Evolutionary conservation across 2,113 vertebrate genomes (phyloP), one percentile per base, ranked within the genome.

Genomic region (Cinclus cinclus): DNA sequence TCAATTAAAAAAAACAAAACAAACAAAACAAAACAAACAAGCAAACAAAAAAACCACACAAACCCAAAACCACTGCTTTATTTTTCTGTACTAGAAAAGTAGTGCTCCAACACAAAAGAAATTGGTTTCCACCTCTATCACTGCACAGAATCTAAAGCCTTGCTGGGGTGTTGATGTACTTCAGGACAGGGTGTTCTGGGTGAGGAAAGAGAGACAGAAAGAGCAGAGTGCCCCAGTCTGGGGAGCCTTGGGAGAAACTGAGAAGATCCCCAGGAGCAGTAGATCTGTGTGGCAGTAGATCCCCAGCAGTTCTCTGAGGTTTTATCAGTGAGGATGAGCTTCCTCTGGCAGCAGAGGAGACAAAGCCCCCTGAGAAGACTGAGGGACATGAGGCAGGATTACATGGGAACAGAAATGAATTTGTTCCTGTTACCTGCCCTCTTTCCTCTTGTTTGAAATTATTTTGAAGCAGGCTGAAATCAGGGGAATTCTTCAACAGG

Each of bases 391-490:
- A n/a, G n/a, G 16, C 13, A 55, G 39, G 39, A 25, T 67, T 42
- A 17, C 2, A 1, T 0, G 6, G 18, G 33, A 62, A 31, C 25
- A 53, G 59, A 83, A 37, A 19, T 22, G 0, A 59, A n/a, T 46
- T 70, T 70, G 7, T 16, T 68, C 68, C 59, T 60, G 21, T 49
- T 35, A 53, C 31, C 44, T 62, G 12, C 1, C 37, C 5, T 19
- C 27, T 77, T 65, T 76, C 28, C 25, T 83, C 13, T 39, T 55
- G 15, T 28, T 39, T 77, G 28, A 73, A 89, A 50, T 70, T 24
- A 52, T 30, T 83, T 68, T 67, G 56, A 63, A 87, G 39, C 19
- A 41, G 7, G 15, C 11, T 75, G 39, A 67, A 89, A 65, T n/a
- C 7, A 37, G 27, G 2, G 41, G 7, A 78, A 35, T 70, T 70